Evolutionary conservation across 2,797 vertebrate species (phyloP), one percentile per base, ranked within the genome.

Genomic region (Pangasius djambal): DNA sequence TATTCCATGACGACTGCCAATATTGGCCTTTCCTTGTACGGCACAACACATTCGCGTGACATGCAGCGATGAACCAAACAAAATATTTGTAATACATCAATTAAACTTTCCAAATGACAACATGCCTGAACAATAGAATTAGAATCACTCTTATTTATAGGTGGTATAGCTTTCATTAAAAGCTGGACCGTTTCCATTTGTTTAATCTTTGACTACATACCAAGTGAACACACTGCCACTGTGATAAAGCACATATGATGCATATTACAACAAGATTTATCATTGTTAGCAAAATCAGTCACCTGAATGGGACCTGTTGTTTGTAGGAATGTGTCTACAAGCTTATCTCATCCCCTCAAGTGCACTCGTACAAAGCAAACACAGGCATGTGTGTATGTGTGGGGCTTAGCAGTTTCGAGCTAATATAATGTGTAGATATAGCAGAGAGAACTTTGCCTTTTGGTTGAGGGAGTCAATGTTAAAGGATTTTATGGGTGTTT

Each of bases 361-460:
- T 50, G 44, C 57, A 87, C 61, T 50, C 83, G 48, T 34, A 52
- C 65, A 88, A 87, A 90, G 83, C 87, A 92, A 92, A 91, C 89
- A 88, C 31, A 40, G 78, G 61, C 25, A 65, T 37, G 61, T 6
- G 74, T 85, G 59, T 57, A 13, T 28, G 1, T 15, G 25, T 0
- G 34, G 57, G 12, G 13, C 5, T 28, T 63, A 63, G 81, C 22
- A 10, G 78, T 28, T 82, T 82, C 1, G 1, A 83, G 28, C 28
- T 83, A 28, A 82, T 82, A 2, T 5, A 13, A 44, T 63, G 37
- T 63, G 57, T 40, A 20, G 3, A 83, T 28, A 48, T 0, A 48
- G 0, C 28, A 83, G 16, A 65, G 7, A 48, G 40, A 18, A 10
- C 3, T 48, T 81, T 20, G 22, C 0, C 55, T 82, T 82, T 59